phyloP scores from a whole-genome alignment of 2,797 vertebrate genomes.

The Molothrus aeneus region DNA sequence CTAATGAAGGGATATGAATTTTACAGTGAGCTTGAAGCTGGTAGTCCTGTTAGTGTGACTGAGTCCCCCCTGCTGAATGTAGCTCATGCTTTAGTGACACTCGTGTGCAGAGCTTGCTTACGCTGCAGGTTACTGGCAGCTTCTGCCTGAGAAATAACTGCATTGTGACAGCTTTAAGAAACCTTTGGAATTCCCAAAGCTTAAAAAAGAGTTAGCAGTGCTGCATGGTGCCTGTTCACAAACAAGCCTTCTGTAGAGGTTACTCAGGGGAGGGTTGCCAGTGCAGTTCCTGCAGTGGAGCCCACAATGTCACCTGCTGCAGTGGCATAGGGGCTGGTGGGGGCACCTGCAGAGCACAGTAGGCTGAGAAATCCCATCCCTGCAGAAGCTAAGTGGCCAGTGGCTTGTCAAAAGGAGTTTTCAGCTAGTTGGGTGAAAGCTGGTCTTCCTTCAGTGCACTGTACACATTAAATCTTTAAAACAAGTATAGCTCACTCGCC shows the following conservation, averaged over 20 bases:
- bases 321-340: not conserved
- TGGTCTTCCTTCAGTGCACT: not conserved
- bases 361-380: not conserved
- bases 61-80: not conserved
- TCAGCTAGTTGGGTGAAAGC: not conserved
- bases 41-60: not conserved
- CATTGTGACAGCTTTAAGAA: not conserved
- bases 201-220: not conserved
- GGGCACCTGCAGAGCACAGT: too few relatives aligned
- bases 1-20: not conserved
- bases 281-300: not conserved
- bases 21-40: not conserved
- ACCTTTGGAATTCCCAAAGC: not conserved
- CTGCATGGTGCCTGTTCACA: not conserved
- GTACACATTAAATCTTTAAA: not conserved
- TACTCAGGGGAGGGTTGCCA: not conserved
- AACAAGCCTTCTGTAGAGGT: not conserved
- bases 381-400: not conserved
- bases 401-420: not conserved
- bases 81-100: not conserved
- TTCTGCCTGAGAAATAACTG: not conserved
- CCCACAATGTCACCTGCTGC: accelerated
- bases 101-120: not conserved
- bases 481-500: not conserved
- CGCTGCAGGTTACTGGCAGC: accelerated